Percentiles rank a stretch among this genome's conserved stretches.
These are phyloP conservation scores for Lepidurus arcticus DNA, from an alignment of 1,140 invertebrate species.

Conservation along the genomic window DNA sequence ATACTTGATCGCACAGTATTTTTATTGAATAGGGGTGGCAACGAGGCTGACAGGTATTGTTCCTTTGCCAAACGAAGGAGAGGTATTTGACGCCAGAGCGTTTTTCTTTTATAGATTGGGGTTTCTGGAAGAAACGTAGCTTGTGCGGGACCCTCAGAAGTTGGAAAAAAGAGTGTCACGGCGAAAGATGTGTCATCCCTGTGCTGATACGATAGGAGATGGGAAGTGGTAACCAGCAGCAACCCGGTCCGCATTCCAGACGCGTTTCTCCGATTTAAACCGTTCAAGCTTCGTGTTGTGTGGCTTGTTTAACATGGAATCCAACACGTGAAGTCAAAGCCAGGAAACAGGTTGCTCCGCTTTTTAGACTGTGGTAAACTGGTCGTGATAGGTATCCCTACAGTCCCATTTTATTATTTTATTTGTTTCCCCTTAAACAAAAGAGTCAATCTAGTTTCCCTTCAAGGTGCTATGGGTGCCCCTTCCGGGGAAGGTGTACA, in stretches of 20 bases:
- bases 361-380: neutral
- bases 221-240: neutral
- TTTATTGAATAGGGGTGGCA: slow-evolving; percentile 19
- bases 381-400: neutral
- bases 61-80: neutral
- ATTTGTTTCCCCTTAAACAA: no score
- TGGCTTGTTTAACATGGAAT: slow-evolving; percentile 14
- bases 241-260: slow-evolving; percentile 8
- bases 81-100: neutral
- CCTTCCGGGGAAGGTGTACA: no score
- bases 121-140: neutral
- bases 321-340: neutral
- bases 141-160: slow-evolving; percentile 2
- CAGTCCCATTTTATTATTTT: no score
- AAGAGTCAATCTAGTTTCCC: no score
- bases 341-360: neutral
- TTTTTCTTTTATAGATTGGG: neutral
- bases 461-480: no score
- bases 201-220: neutral
- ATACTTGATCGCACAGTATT: slow-evolving; percentile 15
- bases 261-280: neutral
- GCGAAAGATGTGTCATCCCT: neutral
- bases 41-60: slow-evolving; percentile 21
- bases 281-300: slow-evolving; percentile 4
- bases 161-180: neutral